Evolutionary conservation across 2,113 vertebrate genomes (phyloP).

Genomic region (Galeopterus variegatus): DNA sequence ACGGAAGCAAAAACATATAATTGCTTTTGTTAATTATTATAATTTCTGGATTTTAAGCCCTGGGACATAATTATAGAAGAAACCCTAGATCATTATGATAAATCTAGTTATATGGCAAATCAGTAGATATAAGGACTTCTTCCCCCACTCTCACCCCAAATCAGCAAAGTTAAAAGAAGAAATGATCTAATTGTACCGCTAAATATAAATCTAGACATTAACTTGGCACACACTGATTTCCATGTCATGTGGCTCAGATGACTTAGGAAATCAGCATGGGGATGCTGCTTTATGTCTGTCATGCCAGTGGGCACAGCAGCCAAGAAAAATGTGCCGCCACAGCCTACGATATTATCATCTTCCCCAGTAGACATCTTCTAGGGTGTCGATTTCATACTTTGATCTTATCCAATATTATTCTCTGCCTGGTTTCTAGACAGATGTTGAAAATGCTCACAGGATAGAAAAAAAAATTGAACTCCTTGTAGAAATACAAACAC

Average conservation of each 20-base stretch:
- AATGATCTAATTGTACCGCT: neutral
- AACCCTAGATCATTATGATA: neutral
- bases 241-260: conserved; percentile 11
- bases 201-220: neutral
- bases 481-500: neutral
- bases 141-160: neutral
- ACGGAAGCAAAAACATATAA: neutral
- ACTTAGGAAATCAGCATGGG: neutral
- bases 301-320: neutral
- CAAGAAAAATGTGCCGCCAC: neutral
- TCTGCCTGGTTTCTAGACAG: neutral
- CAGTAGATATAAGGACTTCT: neutral
- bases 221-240: neutral
- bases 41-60: neutral
- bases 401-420: neutral
- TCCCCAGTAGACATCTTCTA: neutral
- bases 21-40: neutral
- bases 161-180: conserved; percentile 27
- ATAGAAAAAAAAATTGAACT: neutral
- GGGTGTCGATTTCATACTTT: neutral
- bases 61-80: neutral
- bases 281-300: neutral
- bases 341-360: neutral
- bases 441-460: neutral
- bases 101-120: neutral